Conservation (phyloP, 2,888 invertebrate species). For the Ashinkailepas kermadecensis region DNA sequence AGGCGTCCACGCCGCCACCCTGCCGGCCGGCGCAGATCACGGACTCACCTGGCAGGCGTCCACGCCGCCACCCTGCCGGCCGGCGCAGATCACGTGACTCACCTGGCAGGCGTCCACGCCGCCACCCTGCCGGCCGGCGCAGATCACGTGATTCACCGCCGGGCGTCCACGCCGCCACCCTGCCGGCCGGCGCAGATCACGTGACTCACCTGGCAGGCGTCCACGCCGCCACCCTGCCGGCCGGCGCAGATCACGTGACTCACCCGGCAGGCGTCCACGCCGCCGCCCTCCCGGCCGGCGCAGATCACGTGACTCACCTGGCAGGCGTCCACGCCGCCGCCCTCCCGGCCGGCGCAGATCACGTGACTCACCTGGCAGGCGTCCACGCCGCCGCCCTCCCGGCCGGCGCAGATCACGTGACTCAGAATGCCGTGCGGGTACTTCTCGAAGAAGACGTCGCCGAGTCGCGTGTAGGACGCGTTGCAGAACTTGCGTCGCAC, state of each 20-base stretch:
- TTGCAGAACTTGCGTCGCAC: background rate
- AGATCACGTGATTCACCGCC: constrained; percentile 4
- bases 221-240: background rate
- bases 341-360: background rate
- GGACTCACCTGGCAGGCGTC: constrained; percentile 14
- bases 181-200: background rate
- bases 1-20: constrained; percentile 9
- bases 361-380: background rate
- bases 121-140: background rate
- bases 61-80: background rate
- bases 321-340: constrained; percentile 9
- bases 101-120: constrained; percentile 17
- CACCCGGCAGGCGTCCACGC: constrained; percentile 10
- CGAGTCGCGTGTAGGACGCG: background rate
- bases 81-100: background rate
- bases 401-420: background rate
- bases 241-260: constrained; percentile 9
- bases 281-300: background rate
- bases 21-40: background rate
- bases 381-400: background rate
- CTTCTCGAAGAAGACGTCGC: background rate
- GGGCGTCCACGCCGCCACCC: constrained; percentile 2
- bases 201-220: background rate
- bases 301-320: background rate
- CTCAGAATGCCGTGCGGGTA: background rate